Base-by-base conservation (phyloP, 2,888 invertebrate species). In the Tanytarsus gracilentus region DNA sequence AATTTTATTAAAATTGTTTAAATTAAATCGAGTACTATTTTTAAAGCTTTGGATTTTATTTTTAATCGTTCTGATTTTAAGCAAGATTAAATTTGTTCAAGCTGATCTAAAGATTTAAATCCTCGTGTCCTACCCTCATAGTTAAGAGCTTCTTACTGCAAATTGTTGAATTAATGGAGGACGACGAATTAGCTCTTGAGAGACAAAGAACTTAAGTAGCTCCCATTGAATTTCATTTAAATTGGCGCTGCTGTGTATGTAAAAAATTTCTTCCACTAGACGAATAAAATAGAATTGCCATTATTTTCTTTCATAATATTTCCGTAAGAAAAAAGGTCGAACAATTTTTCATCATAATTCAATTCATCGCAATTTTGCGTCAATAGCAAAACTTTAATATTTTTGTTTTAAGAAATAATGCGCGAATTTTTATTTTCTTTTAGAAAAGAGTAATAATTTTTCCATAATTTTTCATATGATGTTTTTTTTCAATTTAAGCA, bases 401-500 rank as follows among this genome's bases (percentile, higher is more conserved):
- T 40, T 55, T 27, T 40, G 6, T 51, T 51, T 55, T 26, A 55
- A 55, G 26, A 29, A 18, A 8, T 55, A 40, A 55, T 55, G 55
- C 55, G 55, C 25, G n/a, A n/a, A n/a, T 55, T 39, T 30, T 8
- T 36, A 6, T 29, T 11, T 40, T 51, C 30, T 55, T 18, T 25
- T 39, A 26, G 27, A 55, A 55, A 40, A 40, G 55, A 55, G 40
- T 55, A 55, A 55, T 55, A 55, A 40, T 55, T 55, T 25, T 55
- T 55, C 55, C 55, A 55, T 40, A 40, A 40, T 55, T 25, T 55
- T 55, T 40, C 55, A 55, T 55, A 55, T 55, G 55, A 39, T 40
- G 40, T 55, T 39, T 25, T 4, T 36, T 26, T 25, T 55, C 21
- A 40, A 8, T 44, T 36, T 36, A 14, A 14, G 33, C n/a, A 36